A percentile compares a stretch with the other conserved stretches of the same genome.
Evolutionary conservation across 2,888 invertebrate species (phyloP).

Genomic region (Harmothoe impar): DNA sequence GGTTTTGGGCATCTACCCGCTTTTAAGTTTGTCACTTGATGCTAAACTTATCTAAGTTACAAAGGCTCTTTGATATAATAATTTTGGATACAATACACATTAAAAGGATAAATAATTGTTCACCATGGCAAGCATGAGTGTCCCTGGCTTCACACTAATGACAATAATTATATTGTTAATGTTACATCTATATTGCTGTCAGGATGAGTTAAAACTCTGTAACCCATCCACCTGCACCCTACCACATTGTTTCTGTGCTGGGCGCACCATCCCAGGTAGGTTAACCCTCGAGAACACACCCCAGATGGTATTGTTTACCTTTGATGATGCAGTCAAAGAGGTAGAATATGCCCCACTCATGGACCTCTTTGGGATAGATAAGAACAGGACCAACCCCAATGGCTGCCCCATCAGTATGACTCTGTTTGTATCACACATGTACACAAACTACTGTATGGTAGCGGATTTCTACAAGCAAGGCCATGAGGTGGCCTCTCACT

Average conservation of each 20-base stretch:
- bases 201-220: not conserved
- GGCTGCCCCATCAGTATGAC: conserved; percentile 91
- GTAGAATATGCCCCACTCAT: not conserved
- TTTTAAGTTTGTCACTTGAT: too few species aligned
- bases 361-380: conserved; percentile 61
- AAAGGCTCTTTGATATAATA: too few species aligned
- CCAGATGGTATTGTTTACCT: conserved; percentile 73
- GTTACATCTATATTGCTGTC: not conserved
- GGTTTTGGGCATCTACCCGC: too few species aligned
- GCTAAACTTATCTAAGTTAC: too few species aligned
- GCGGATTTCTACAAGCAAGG: conserved; percentile 96
- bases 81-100: too few species aligned
- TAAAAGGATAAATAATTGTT: too few species aligned
- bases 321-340: conserved; percentile 73
- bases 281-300: conserved; percentile 66
- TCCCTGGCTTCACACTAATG: too few species aligned
- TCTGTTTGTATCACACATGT: conserved; percentile 99
- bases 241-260: conserved; percentile 38
- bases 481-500: conserved; percentile 98
- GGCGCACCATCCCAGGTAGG: not conserved
- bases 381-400: conserved; percentile 86
- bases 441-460: conserved; percentile 99
- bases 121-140: too few species aligned
- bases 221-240: not conserved
- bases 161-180: too few species aligned